Evolutionary conservation across 1,140 invertebrate genomes (phyloP).

Genomic region (Caenorhabditis inopinata): DNA sequence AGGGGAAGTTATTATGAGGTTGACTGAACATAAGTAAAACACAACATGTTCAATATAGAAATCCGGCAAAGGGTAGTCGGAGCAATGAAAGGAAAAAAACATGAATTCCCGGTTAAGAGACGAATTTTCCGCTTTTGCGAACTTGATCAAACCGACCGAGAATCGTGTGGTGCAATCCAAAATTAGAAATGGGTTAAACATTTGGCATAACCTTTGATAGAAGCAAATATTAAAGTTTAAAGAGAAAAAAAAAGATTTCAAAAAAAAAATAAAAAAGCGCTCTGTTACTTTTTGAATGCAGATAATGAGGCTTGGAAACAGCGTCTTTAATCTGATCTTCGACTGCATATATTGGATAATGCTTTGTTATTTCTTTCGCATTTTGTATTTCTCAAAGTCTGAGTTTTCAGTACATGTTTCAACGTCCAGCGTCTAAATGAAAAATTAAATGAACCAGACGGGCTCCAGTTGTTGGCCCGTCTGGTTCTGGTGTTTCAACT

Average conservation of each 20-base stretch:
- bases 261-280: background rate
- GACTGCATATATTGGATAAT: constrained; percentile 22
- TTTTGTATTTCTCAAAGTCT: background rate
- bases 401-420: background rate
- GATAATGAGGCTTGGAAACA: background rate
- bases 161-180: constrained; percentile 21
- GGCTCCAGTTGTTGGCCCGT: background rate
- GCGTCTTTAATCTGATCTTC: constrained; percentile 31
- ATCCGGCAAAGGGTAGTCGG: background rate
- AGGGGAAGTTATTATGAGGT: constrained; percentile 6
- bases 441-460: background rate
- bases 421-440: background rate
- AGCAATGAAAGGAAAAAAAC: background rate
- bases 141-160: constrained; percentile 16
- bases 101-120: constrained; percentile 17
- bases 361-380: background rate
- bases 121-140: constrained; percentile 13
- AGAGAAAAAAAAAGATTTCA: background rate
- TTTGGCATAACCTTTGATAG: constrained; percentile 22
- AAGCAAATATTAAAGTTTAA: constrained; percentile 6
- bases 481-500: too few relatives aligned
- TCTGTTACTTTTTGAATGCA: too few relatives aligned
- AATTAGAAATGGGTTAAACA: background rate
- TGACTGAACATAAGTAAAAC: constrained; percentile 12
- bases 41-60: background rate